These are phyloP conservation scores for Chouioia cunea DNA, from an alignment of 2,888 invertebrate species.

Conservation along the genomic window DNA sequence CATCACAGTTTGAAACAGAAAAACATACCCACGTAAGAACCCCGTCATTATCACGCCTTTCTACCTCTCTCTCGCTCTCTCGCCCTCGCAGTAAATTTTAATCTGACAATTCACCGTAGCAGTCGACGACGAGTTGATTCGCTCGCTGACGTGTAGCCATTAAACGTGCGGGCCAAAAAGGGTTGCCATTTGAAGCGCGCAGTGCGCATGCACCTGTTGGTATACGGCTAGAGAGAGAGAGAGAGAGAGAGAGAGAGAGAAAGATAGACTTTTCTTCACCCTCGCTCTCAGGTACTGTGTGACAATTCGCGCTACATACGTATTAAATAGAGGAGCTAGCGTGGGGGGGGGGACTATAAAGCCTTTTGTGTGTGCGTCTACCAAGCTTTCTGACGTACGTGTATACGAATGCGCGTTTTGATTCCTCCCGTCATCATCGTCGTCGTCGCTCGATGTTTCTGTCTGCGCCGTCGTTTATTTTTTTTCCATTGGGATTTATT, in stretches of 20 bases:
- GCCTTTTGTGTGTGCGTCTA: too few species aligned
- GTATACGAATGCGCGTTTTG: too few species aligned
- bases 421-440: too few species aligned
- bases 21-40: too few species aligned
- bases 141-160: slow-evolving; percentile 33
- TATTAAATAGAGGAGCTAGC: not conserved
- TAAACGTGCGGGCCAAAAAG: slow-evolving; percentile 18
- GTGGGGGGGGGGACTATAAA: too few species aligned
- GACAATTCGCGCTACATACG: slow-evolving; percentile 10
- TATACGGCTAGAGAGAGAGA: slow-evolving; percentile 8
- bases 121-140: slow-evolving; percentile 14
- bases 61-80: too few species aligned
- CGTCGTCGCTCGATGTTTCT: too few species aligned
- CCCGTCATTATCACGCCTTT: too few species aligned
- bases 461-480: too few species aligned
- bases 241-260: not conserved
- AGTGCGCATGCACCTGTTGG: slow-evolving; percentile 60
- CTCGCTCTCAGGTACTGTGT: not conserved
- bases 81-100: slow-evolving; percentile 9
- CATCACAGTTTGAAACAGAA: not conserved
- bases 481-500: too few species aligned
- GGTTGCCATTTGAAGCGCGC: slow-evolving; percentile 22
- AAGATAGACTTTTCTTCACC: not conserved
- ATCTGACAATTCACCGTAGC: slow-evolving; percentile 23
- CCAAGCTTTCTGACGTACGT: too few species aligned